Evolutionary conservation across 2,797 vertebrate genomes (phyloP), one percentile per base, ranked within the genome.

Genomic region (Poeciliopsis paucimaculata): DNA sequence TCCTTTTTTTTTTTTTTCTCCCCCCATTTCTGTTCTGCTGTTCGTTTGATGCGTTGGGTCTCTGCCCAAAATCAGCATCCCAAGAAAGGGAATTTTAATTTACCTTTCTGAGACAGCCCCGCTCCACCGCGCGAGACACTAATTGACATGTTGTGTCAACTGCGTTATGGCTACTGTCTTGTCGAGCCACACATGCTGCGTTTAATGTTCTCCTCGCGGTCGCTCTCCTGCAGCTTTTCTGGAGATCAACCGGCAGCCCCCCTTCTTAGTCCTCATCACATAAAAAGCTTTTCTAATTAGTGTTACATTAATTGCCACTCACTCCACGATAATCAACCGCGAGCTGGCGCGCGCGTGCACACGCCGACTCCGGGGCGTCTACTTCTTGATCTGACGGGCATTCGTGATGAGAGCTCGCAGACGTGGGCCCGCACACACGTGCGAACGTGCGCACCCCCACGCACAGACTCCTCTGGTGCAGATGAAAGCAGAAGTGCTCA

Each of bases 221-320:
- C 90, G 49, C 49, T 84, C 74, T 82, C 77, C 89, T 74, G 85
- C 84, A 84, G 88, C 41, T 43, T 84, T 91, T 82, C 60, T 64
- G 75, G 72, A 84, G 84, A 92, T 93, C 90, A 90, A 45, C 87
- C 90, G 84, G 84, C 80, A 90, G 87, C 87, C 78, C 77, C 73
- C 84, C 84, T 86, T 87, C 84, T 70, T 76, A 82, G 84, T 85
- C 82, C 81, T 89, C 84, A 81, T 86, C 83, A 91, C 82, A 87
- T 90, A 89, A 93, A 51, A 93, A 92, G 88, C 86, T 84, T 86
- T 86, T 90, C 90, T 93, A 94, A 95, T 94, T 93, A 94, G 92
- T 80, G 81, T 80, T 87, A 90, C 90, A 89, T 91, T 92, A 93
- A 94, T 94, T 93, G 88, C 89, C 89, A 91, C 88, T 92, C 89